phyloP scores from a whole-genome alignment of 2,113 vertebrate genomes.

The Hydropotes inermis region DNA sequence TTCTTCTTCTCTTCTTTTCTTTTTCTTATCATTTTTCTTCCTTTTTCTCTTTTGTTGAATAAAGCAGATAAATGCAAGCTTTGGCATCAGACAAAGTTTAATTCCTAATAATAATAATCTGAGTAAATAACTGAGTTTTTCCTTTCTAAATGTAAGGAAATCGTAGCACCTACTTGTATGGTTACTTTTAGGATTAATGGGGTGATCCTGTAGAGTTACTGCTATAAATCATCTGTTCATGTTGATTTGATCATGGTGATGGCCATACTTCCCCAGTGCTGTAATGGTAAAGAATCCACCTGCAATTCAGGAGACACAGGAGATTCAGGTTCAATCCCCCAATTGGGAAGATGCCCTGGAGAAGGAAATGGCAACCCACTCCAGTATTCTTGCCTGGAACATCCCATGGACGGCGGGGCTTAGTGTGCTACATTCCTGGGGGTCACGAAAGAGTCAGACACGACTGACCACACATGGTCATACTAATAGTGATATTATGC shows the following conservation, averaged over 20 bases:
- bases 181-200: not conserved
- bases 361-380: not conserved
- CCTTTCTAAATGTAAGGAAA: not conserved
- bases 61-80: not conserved
- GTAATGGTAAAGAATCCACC: not conserved
- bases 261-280: not conserved
- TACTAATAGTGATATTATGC: too few species aligned
- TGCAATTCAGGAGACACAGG: not conserved
- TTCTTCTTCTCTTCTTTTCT: not conserved
- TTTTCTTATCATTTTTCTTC: not conserved
- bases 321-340: rapidly evolving
- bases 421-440: not conserved
- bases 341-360: not conserved
- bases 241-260: not conserved
- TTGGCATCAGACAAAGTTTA: not conserved
- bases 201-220: not conserved
- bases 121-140: not conserved
- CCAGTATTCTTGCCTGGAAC: not conserved
- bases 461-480: too few species aligned
- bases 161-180: not conserved
- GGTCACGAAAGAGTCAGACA: too few species aligned
- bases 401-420: not conserved
- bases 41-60: not conserved
- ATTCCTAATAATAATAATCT: not conserved
- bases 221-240: not conserved